Evolutionary conservation across 2,888 invertebrate species (phyloP).

Genomic region (Eupithecia inturbata): DNA sequence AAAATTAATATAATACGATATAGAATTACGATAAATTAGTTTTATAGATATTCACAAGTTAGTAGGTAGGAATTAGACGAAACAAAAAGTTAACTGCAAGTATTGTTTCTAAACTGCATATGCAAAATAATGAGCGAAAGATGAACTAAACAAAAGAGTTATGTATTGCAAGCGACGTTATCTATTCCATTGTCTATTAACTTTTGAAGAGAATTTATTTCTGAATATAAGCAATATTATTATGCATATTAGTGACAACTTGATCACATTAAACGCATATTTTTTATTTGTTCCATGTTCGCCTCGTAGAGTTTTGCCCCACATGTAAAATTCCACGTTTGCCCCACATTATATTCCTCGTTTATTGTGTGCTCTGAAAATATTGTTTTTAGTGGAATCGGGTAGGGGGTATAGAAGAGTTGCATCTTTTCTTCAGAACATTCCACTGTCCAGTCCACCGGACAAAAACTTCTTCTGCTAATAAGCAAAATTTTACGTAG

Average conservation of each 20-base stretch:
- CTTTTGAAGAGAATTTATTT: not conserved
- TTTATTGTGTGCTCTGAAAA: too few species aligned
- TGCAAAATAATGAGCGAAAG: not conserved
- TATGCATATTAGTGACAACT: not conserved
- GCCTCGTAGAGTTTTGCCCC: too few species aligned
- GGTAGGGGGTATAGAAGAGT: not conserved
- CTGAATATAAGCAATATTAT: too few species aligned
- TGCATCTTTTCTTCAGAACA: not conserved
- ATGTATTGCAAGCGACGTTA: not conserved
- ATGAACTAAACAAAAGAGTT: not conserved
- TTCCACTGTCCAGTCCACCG: not conserved
- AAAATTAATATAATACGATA: conserved; percentile 14
- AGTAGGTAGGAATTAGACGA: too few species aligned
- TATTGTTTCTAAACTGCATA: too few species aligned
- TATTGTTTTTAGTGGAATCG: too few species aligned
- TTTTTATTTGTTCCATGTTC: too few species aligned
- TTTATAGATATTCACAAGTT: not conserved
- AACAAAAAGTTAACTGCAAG: too few species aligned
- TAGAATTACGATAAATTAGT: not conserved
- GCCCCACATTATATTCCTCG: too few species aligned
- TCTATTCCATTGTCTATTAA: not conserved
- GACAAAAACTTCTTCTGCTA: not conserved
- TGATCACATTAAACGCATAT: not conserved
- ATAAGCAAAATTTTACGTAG: not conserved
- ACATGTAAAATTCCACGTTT: too few species aligned